Evolutionary conservation across 1,140 invertebrate species (phyloP).

Genomic region (Cyrtorhinus lividipennis): DNA sequence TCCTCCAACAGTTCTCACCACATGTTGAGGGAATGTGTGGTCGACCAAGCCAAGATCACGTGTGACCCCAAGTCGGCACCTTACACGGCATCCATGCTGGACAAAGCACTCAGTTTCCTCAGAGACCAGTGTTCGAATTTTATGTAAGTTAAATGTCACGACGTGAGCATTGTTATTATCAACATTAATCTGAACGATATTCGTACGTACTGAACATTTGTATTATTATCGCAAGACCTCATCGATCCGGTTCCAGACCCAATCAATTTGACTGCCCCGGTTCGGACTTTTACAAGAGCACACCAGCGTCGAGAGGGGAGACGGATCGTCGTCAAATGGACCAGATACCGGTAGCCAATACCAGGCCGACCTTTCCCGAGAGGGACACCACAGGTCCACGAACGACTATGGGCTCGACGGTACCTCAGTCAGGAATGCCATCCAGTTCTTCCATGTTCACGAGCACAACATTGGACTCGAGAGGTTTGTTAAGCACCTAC

Average conservation of each 20-base stretch:
- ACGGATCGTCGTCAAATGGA: background rate
- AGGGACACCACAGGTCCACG: background rate
- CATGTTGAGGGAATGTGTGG: constrained; percentile 40
- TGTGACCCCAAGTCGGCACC: constrained; percentile 36
- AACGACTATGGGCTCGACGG: background rate
- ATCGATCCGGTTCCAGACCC: constrained; percentile 30
- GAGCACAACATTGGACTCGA: background rate
- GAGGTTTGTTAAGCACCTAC: background rate
- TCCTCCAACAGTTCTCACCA: constrained; percentile 43
- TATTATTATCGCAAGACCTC: no score
- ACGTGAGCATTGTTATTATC: no score
- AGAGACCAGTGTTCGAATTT: constrained; percentile 43
- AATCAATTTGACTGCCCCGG: constrained; percentile 35
- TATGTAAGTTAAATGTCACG: constrained; percentile 39
- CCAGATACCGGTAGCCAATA: background rate
- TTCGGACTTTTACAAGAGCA: constrained; percentile 24
- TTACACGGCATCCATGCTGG: constrained; percentile 39
- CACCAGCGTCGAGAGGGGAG: constrained; percentile 22
- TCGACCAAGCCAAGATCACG: constrained; percentile 35
- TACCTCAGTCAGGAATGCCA: background rate
- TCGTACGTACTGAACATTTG: background rate
- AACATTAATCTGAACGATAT: no score
- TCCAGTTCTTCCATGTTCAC: background rate
- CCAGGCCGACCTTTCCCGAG: background rate
- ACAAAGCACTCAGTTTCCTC: constrained; percentile 41